phyloP scores from a whole-genome alignment of 2,113 vertebrate species.

The Sporophila hypoxantha region DNA sequence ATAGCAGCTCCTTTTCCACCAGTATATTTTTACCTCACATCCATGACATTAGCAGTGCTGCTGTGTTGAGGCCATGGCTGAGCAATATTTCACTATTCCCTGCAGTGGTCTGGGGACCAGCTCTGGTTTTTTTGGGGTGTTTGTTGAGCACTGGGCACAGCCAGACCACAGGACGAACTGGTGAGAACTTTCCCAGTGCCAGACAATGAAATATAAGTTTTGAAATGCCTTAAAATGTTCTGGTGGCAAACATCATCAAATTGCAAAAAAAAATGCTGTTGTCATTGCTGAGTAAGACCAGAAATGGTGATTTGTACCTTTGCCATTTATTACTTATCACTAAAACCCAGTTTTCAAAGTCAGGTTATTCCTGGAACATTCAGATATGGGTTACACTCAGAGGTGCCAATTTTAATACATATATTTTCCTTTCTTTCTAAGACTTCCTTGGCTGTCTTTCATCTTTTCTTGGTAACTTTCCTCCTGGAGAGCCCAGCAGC shows the following conservation, averaged over 20 bases:
- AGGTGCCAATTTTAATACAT: background rate
- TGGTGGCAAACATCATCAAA: background rate
- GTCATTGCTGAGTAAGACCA: background rate
- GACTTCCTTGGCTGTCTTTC: background rate
- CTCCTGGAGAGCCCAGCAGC: background rate
- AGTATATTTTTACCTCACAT: background rate
- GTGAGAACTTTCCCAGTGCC: background rate
- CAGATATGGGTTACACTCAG: background rate
- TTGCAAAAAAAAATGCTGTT: background rate
- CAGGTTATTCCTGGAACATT: background rate
- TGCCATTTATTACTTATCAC: background rate
- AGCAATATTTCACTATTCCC: background rate
- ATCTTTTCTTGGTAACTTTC: background rate
- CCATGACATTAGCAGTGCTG: rapidly evolving
- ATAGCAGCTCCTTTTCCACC: background rate
- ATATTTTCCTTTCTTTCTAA: background rate
- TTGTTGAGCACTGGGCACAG: background rate
- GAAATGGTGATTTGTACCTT: background rate
- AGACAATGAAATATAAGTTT: rapidly evolving
- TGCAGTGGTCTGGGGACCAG: background rate
- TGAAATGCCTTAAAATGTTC: background rate
- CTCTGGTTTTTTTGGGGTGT: background rate
- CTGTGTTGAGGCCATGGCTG: background rate
- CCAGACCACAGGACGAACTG: background rate
- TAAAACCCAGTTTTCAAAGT: background rate